A percentile compares a stretch with the other conserved stretches of the same genome.
phyloP scores from a whole-genome alignment of 2,113 vertebrate species.

The Limanda limanda region DNA sequence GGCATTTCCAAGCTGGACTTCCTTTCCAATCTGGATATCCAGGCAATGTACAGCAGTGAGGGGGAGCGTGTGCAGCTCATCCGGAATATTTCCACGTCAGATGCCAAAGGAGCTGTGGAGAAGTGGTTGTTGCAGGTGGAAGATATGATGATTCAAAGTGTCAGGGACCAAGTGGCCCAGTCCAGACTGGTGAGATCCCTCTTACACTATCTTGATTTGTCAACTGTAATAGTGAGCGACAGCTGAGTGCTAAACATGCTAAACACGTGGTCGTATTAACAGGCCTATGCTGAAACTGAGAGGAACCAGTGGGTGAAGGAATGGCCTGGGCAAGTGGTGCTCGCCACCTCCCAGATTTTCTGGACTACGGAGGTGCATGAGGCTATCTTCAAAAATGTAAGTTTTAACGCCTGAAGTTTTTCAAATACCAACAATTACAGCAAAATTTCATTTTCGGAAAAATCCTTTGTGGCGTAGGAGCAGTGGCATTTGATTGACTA shows the following conservation, averaged over 20 bases:
- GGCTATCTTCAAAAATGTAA: slow-evolving; percentile 86
- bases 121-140: slow-evolving; percentile 98
- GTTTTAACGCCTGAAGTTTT: slow-evolving; percentile 5
- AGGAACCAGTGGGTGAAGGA: slow-evolving; percentile 92
- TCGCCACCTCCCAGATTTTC: slow-evolving; percentile 96
- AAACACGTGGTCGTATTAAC: slow-evolving; percentile 19
- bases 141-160: slow-evolving; percentile 91
- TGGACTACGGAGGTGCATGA: slow-evolving; percentile 95
- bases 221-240: neutral
- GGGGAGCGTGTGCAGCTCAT: slow-evolving; percentile 90
- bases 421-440: neutral
- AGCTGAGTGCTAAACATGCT: neutral
- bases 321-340: slow-evolving; percentile 97
- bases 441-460: too few species aligned
- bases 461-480: too few species aligned
- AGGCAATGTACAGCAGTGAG: slow-evolving; percentile 93
- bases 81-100: slow-evolving; percentile 89
- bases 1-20: slow-evolving; percentile 96
- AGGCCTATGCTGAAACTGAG: slow-evolving; percentile 90
- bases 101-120: slow-evolving; percentile 93
- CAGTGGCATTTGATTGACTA: too few species aligned
- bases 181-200: slow-evolving; percentile 86
- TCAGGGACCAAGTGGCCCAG: slow-evolving; percentile 88
- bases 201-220: neutral
- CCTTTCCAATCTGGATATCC: slow-evolving; percentile 92